A percentile compares a stretch with the other conserved stretches of the same genome.
These are phyloP conservation scores for Meloidogyne floridensis DNA, from an alignment of 1,140 invertebrate species.

Conservation along the genomic window DNA sequence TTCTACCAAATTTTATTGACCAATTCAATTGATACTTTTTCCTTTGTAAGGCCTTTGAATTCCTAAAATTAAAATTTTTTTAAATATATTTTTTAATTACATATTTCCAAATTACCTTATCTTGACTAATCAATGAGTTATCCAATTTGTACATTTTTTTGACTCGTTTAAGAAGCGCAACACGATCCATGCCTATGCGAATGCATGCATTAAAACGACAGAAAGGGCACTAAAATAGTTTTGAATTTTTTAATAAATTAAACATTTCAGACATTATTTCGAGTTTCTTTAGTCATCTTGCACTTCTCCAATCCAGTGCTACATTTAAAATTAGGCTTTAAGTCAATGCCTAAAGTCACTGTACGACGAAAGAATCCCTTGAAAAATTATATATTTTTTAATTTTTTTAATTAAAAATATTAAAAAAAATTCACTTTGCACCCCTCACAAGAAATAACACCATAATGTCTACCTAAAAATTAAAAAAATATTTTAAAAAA, in stretches of 20 bases:
- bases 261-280: background rate
- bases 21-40: background rate
- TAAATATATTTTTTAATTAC: background rate
- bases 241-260: background rate
- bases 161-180: background rate
- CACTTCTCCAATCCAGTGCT: background rate
- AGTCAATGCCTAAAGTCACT: background rate
- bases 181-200: background rate
- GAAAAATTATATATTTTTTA: background rate
- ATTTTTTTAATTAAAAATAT: background rate
- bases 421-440: background rate
- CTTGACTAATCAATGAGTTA: background rate
- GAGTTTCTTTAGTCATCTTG: background rate
- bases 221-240: background rate
- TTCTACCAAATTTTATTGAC: background rate
- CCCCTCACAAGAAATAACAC: background rate
- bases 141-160: background rate
- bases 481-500: no score
- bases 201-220: background rate
- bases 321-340: background rate
- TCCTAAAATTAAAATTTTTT: background rate
- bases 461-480: background rate
- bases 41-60: background rate
- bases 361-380: background rate
- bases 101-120: background rate